Evolutionary conservation across 2,888 invertebrate genomes (phyloP).

Genomic region (Calliopum simillimum): DNA sequence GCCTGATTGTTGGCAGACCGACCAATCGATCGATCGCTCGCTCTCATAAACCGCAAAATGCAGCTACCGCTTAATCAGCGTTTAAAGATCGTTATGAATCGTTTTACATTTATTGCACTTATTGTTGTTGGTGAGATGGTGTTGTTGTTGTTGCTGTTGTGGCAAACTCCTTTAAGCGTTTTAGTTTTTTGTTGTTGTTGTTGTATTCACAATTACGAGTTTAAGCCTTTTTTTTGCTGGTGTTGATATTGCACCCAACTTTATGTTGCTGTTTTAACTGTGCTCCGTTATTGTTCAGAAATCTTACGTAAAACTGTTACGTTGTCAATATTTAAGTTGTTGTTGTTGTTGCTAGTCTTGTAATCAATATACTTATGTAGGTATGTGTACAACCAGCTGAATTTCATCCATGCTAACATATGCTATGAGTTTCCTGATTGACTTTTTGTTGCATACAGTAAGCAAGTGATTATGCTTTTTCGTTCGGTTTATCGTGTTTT

Average conservation of each 20-base stretch:
- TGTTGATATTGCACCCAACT: too few species aligned
- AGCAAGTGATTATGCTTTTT: too few species aligned
- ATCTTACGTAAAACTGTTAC: slow-evolving; percentile 36
- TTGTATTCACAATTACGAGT: too few species aligned
- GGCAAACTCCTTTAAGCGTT: background rate
- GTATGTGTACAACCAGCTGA: background rate
- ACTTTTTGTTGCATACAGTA: too few species aligned
- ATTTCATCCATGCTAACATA: background rate
- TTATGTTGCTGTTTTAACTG: background rate
- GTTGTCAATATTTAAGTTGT: slow-evolving; percentile 1
- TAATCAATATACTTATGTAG: background rate
- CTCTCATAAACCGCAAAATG: background rate
- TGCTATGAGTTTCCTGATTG: too few species aligned
- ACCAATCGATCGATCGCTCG: background rate
- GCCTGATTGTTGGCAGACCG: too few species aligned
- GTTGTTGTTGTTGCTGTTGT: slow-evolving; percentile 3
- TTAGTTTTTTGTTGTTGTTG: too few species aligned
- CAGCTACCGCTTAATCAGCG: slow-evolving; percentile 37
- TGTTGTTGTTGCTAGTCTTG: background rate
- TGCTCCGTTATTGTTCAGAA: background rate
- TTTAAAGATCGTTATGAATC: slow-evolving; percentile 40
- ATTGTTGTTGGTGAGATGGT: background rate
- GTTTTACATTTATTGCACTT: slow-evolving; percentile 21
- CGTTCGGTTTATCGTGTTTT: too few species aligned
- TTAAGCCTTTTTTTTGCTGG: too few species aligned